Base-by-base conservation (phyloP, 1,140 invertebrate species). In the Chymomyza costata region DNA sequence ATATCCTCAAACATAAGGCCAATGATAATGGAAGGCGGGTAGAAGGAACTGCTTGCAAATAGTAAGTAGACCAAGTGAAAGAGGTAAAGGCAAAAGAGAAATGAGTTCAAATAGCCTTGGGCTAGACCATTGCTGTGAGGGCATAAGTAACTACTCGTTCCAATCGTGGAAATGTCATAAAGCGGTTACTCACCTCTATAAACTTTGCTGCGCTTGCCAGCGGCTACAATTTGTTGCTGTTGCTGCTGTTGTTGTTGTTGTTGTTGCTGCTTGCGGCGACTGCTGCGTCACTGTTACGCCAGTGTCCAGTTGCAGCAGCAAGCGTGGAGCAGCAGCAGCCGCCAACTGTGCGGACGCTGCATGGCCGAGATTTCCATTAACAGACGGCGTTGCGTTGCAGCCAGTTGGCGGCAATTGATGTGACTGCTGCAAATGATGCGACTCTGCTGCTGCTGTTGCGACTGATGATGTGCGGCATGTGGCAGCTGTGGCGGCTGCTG, bases 151-250 rank as follows among this genome's bases (percentile, higher is more conserved):
- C 55, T 46, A 43, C 41, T 45, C 40, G 43, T 39, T 64, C 58
- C 65, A 69, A 70, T 43, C 15, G 44, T 63, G 58, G 49, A 59
- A 74, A 80, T 80, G 68, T 73, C 74, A 83, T 78, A 83, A 76
- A 84, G 58, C 60, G 82, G 70, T 28, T 70, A 84, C 83, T 85
- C 68, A 85, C 83, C 83, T 83, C 80, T 57, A 66, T 73, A 78
- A 62, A 82, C 58, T 83, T 84, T 84, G 53, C 70, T 84, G 43
- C 78, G 73, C 59, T 84, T 84, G 61, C 78, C 74, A 73, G 73
- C 70, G 40, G 61, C 61, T 11, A 55, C 61, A 47, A 74, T 74
- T 61, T 76, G 59, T 64, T 70, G 68, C 45, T 81, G 80, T 14
- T 65, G 68, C 6, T 68, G 64, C 1, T 76, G 74, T 1, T 80